Percentiles rank a stretch among this genome's conserved stretches.
These are phyloP conservation scores for Drosophila saltans DNA, from an alignment of 1,140 invertebrate genomes.

Conservation along the genomic window DNA sequence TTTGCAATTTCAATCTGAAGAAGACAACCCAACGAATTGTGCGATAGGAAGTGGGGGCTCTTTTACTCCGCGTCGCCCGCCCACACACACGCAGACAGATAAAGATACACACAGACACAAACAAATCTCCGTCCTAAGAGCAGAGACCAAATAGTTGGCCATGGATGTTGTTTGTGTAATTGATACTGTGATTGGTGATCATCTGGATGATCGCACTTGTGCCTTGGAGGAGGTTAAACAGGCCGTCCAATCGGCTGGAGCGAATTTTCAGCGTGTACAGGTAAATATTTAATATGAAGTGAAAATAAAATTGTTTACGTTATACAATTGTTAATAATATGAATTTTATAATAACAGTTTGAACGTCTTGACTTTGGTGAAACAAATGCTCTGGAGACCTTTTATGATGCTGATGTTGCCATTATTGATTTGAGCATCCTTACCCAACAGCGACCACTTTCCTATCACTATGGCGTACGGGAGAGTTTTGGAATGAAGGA, in stretches of 20 bases:
- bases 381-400: constrained; percentile 92
- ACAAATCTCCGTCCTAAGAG: constrained; percentile 7
- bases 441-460: constrained; percentile 94
- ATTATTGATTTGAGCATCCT: constrained; percentile 97
- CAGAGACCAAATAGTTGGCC: constrained; percentile 63
- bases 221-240: constrained; percentile 93
- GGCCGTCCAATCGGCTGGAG: constrained; percentile 91
- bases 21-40: constrained; percentile 25
- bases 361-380: constrained; percentile 94
- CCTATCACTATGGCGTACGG: constrained; percentile 98
- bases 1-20: constrained; percentile 25
- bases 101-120: constrained; percentile 8
- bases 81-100: constrained; percentile 2
- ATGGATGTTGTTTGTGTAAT: constrained; percentile 97
- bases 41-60: constrained; percentile 21
- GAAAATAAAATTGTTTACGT: constrained; percentile 33
- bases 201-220: constrained; percentile 89
- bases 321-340: constrained; percentile 45
- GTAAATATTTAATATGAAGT: constrained; percentile 83
- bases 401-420: constrained; percentile 99
- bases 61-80: constrained; percentile 27
- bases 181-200: constrained; percentile 89
- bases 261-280: constrained; percentile 92
- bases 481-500: constrained; percentile 99
- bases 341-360: constrained; percentile 85